Evolutionary conservation across 2,888 invertebrate species (phyloP).

Genomic region (Drosophila mayaguana): DNA sequence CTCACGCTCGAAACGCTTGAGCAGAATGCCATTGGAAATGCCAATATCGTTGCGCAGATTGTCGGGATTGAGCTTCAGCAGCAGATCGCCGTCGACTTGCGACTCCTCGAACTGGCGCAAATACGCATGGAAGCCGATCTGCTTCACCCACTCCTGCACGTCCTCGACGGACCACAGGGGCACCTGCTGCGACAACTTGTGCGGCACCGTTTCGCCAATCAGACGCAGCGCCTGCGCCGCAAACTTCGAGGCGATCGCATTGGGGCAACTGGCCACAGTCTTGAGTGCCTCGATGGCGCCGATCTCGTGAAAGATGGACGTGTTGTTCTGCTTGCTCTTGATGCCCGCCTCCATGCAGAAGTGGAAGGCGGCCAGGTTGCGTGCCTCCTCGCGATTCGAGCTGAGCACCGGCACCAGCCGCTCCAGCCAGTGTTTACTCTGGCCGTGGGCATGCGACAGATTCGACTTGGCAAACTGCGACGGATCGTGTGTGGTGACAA

Average conservation of each 20-base stretch:
- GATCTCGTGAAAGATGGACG: constrained; percentile 96
- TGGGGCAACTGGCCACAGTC: constrained; percentile 98
- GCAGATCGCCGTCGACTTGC: constrained; percentile 97
- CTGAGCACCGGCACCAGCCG: constrained; percentile 96
- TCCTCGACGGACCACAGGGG: constrained; percentile 99
- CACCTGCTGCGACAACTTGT: constrained; percentile 98
- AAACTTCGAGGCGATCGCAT: constrained; percentile 98
- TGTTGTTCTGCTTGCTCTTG: constrained; percentile 96
- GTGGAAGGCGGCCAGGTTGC: constrained; percentile 98
- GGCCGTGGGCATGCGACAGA: constrained; percentile 96
- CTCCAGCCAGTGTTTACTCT: constrained; percentile 97
- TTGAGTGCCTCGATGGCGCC: constrained; percentile 98
- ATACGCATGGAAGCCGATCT: constrained; percentile 96
- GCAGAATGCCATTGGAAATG: constrained; percentile 95
- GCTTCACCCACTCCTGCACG: constrained; percentile 99
- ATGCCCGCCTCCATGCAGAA: constrained; percentile 99
- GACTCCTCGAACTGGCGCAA: constrained; percentile 94
- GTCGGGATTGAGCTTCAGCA: constrained; percentile 95
- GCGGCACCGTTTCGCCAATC: constrained; percentile 98
- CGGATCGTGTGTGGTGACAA: constrained; percentile 97
- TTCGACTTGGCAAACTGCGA: constrained; percentile 97
- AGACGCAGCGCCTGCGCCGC: constrained; percentile 96
- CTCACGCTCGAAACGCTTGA: constrained; percentile 96
- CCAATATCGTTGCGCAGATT: constrained; percentile 97
- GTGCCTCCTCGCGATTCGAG: constrained; percentile 97